Evolutionary conservation across 2,888 invertebrate genomes (phyloP).

Genomic region (Sympetrum striolatum): DNA sequence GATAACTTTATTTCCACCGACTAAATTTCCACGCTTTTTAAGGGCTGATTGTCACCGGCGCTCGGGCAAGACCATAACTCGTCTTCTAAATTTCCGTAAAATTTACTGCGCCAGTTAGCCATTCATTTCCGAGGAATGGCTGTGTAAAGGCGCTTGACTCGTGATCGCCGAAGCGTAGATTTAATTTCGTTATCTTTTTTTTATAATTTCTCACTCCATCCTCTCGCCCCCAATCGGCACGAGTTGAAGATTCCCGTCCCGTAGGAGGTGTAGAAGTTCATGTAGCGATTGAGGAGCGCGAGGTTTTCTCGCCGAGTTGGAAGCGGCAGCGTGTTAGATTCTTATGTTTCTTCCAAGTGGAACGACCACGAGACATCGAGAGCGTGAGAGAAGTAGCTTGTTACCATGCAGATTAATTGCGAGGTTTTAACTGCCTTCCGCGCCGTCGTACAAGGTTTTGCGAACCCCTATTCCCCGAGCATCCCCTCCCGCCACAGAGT

Average conservation of each 20-base stretch:
- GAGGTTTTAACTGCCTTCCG: background rate
- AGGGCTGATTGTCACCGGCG: background rate
- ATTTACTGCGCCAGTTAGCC: background rate
- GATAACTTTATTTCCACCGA: background rate
- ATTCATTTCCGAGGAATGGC: background rate
- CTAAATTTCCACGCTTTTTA: background rate
- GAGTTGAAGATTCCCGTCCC: background rate
- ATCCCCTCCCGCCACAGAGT: background rate
- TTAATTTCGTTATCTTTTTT: background rate
- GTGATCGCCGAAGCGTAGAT: background rate
- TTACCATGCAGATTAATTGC: constrained; percentile 22
- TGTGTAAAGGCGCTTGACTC: background rate
- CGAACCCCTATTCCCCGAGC: background rate
- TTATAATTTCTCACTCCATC: background rate
- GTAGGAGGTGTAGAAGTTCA: background rate
- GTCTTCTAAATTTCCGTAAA: background rate
- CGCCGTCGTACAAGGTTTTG: constrained; percentile 2
- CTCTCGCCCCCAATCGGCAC: background rate
- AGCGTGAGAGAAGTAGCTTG: constrained; percentile 12
- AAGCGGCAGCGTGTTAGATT: background rate
- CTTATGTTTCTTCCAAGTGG: background rate
- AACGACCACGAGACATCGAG: constrained; percentile 5
- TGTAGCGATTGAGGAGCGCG: constrained; percentile 1
- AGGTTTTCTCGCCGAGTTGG: background rate
- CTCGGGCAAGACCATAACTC: background rate